Evolutionary conservation across 2,113 vertebrate genomes (phyloP).

Genomic region (Alouatta palliata): DNA sequence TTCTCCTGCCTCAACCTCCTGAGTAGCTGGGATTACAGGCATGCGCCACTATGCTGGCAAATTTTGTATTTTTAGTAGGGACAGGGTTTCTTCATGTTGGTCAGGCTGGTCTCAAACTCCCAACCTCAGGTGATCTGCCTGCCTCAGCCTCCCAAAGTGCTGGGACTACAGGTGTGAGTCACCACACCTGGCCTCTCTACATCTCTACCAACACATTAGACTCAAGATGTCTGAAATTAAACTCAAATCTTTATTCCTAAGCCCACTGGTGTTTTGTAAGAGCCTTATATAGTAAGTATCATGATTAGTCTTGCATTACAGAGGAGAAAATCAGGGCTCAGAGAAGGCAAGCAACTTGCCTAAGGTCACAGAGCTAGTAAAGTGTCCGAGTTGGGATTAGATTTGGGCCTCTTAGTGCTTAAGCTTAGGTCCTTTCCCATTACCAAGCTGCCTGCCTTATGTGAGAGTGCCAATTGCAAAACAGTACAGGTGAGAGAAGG

Average conservation of each 20-base stretch:
- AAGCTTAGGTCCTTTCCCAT: neutral
- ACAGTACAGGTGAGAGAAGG: neutral
- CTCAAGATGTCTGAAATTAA: neutral
- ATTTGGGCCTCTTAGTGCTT: neutral
- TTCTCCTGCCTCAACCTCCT: too few relatives aligned
- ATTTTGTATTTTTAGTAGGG: too few relatives aligned
- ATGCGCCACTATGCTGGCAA: fast-evolving
- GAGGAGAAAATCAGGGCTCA: neutral
- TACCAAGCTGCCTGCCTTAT: neutral
- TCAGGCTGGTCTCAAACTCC: too few relatives aligned
- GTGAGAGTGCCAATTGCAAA: neutral
- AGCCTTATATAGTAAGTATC: neutral
- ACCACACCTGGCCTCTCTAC: too few relatives aligned
- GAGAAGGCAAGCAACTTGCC: neutral
- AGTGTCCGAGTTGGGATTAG: neutral
- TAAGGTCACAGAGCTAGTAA: neutral
- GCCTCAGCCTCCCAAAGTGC: too few relatives aligned
- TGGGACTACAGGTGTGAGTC: too few relatives aligned
- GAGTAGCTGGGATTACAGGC: too few relatives aligned
- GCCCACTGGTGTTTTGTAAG: neutral
- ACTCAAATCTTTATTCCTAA: neutral
- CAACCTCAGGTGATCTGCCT: too few relatives aligned
- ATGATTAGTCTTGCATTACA: neutral
- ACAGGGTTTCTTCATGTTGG: too few relatives aligned
- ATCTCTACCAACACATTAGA: neutral